A percentile compares a stretch with the other conserved stretches of the same genome.
These are phyloP conservation scores for Saccopteryx leptura DNA, from an alignment of 2,113 vertebrate genomes.

Conservation along the genomic window DNA sequence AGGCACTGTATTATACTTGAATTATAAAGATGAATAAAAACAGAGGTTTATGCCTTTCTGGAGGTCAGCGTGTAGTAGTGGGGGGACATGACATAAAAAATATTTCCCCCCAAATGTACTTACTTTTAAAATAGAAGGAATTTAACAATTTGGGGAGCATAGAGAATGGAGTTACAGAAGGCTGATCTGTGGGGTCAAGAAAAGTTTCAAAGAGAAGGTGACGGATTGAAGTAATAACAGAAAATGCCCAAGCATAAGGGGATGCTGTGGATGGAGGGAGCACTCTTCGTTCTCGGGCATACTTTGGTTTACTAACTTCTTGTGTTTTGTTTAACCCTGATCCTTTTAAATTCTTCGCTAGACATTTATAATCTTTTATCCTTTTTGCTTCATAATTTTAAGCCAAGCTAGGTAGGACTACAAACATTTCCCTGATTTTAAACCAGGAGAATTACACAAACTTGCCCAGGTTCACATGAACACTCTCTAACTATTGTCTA, in stretches of 20 bases:
- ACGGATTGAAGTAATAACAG: neutral
- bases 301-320: neutral
- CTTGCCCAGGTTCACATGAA: neutral
- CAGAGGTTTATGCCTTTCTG: neutral
- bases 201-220: neutral
- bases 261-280: neutral
- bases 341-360: neutral
- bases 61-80: neutral
- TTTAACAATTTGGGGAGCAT: neutral
- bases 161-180: neutral
- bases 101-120: neutral
- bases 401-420: neutral
- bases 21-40: neutral
- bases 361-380: neutral
- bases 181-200: neutral
- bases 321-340: slow-evolving; percentile 4
- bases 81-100: neutral
- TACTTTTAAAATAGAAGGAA: slow-evolving; percentile 6
- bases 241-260: neutral
- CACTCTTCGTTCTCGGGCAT: neutral
- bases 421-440: neutral
- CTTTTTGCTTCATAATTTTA: slow-evolving; percentile 15
- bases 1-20: neutral
- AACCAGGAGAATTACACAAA: slow-evolving; percentile 57
- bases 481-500: slow-evolving; percentile 70